phyloP scores from a whole-genome alignment of 1,140 invertebrate genomes.

The Drosophila truncata region DNA sequence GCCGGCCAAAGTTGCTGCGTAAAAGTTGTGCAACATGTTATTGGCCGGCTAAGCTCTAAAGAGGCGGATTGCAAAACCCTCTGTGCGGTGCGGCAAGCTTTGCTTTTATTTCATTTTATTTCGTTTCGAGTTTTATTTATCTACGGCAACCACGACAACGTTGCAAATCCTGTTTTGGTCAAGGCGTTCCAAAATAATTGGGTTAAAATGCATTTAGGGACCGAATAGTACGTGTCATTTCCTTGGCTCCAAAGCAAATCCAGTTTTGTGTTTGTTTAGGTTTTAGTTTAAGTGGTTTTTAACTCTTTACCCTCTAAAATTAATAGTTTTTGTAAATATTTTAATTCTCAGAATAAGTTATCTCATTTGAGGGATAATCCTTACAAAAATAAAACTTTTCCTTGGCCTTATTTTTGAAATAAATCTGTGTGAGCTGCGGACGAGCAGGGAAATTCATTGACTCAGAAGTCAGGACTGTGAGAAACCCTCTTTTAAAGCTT shows the following conservation, averaged over 20 bases:
- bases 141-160: not conserved
- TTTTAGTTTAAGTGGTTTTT: not conserved
- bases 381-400: not conserved
- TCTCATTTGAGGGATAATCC: not conserved
- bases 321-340: not conserved
- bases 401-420: too few relatives aligned
- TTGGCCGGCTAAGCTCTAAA: conserved; percentile 9
- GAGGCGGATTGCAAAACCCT: conserved; percentile 34
- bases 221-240: conserved; percentile 53
- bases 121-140: conserved; percentile 3
- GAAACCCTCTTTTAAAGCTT: too few relatives aligned
- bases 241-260: conserved; percentile 17
- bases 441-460: too few relatives aligned
- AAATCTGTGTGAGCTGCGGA: too few relatives aligned
- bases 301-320: too few relatives aligned
- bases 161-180: conserved; percentile 56
- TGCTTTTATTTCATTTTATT: conserved; percentile 28
- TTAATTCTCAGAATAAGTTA: not conserved
- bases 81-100: conserved; percentile 16
- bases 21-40: conserved; percentile 69
- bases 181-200: conserved; percentile 58
- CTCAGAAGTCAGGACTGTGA: too few relatives aligned
- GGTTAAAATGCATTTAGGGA: conserved; percentile 65
- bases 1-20: conserved; percentile 43
- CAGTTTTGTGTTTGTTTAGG: conserved; percentile 1